phyloP scores from a whole-genome alignment of 2,888 invertebrate genomes.

The Morpho deidamia region DNA sequence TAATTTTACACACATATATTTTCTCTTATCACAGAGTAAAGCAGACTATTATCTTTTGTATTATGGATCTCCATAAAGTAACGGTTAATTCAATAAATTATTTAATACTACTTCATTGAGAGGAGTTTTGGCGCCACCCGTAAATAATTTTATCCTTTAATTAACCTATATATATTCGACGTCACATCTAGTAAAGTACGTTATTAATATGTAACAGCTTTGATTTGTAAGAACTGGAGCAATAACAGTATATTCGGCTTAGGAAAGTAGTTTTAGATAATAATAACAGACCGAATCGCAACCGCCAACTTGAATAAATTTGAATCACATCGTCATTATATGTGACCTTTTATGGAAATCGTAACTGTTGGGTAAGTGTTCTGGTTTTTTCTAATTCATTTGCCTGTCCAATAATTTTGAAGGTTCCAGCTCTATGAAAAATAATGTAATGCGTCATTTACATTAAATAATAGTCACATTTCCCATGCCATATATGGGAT shows the following conservation, averaged over 20 bases:
- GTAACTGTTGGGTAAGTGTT: no score
- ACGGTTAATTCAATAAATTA: neutral
- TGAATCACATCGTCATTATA: no score
- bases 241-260: neutral
- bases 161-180: constrained; percentile 5
- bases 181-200: constrained; percentile 1
- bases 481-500: no score
- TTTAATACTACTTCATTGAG: neutral
- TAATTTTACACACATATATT: no score
- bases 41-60: no score
- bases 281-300: neutral
- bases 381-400: no score
- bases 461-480: no score
- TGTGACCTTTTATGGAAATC: no score
- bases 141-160: neutral
- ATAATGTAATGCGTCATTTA: no score
- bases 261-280: neutral
- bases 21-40: no score
- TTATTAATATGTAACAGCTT: constrained; percentile 8
- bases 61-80: neutral
- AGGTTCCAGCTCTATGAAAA: no score
- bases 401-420: no score
- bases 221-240: neutral
- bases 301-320: neutral
- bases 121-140: neutral